Conservation (phyloP, 2,888 invertebrate genomes). For the Adela reaumurella region DNA sequence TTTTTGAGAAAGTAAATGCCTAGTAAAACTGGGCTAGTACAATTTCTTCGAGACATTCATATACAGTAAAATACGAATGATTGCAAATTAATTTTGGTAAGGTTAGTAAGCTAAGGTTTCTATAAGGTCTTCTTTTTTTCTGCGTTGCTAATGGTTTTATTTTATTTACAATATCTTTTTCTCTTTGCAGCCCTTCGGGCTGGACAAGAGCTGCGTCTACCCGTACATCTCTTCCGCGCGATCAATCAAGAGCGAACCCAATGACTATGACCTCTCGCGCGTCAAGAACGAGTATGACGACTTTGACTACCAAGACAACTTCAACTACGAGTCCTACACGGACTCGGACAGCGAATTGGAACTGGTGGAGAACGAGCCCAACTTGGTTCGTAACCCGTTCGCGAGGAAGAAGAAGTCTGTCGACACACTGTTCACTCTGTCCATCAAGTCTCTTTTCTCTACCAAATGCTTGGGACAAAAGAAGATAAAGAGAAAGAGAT, state of each 20-base stretch:
- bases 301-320: constrained; percentile 24
- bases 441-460: constrained; percentile 31
- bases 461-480: constrained; percentile 23
- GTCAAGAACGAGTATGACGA: constrained; percentile 9
- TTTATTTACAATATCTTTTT: neutral
- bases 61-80: too few relatives aligned
- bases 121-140: too few relatives aligned
- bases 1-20: too few relatives aligned
- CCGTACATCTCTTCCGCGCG: constrained; percentile 22
- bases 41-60: too few relatives aligned
- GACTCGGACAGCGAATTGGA: constrained; percentile 25
- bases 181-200: constrained; percentile 27
- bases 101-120: too few relatives aligned
- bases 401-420: constrained; percentile 15
- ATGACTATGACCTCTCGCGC: constrained; percentile 1
- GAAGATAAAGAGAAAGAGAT: constrained; percentile 23
- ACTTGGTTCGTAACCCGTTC: constrained; percentile 8
- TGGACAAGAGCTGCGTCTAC: constrained; percentile 24
- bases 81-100: too few relatives aligned
- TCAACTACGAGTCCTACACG: constrained; percentile 22
- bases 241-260: constrained; percentile 20
- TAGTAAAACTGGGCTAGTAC: too few relatives aligned
- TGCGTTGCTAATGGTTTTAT: neutral
- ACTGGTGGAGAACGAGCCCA: constrained; percentile 22
- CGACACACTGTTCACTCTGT: constrained; percentile 19